These are phyloP conservation scores for Hemichromis elongatus DNA, from an alignment of 2,113 vertebrate genomes.

Conservation along the genomic window DNA sequence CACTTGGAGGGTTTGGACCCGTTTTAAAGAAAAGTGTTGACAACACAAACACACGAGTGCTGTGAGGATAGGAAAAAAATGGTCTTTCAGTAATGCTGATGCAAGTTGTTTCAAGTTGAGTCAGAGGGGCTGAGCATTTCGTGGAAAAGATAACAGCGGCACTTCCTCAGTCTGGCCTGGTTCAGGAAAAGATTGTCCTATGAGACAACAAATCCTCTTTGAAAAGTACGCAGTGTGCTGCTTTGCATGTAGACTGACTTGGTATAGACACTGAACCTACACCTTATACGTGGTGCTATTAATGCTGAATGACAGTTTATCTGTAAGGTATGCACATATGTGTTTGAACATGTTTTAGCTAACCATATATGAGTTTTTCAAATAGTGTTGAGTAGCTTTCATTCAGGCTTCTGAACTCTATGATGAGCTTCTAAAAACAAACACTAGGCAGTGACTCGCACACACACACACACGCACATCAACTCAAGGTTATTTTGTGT, in stretches of 20 bases:
- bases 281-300: neutral
- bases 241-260: neutral
- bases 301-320: neutral
- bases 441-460: neutral
- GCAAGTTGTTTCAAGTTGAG: neutral
- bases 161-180: constrained; percentile 25
- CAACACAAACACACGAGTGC: neutral
- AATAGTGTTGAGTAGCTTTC: neutral
- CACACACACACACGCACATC: too few relatives aligned
- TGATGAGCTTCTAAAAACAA: neutral
- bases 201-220: neutral
- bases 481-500: too few relatives aligned
- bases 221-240: neutral
- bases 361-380: neutral
- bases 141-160: constrained; percentile 37
- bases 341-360: neutral
- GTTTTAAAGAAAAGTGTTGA: neutral
- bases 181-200: neutral
- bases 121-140: neutral
- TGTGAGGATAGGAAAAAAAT: neutral
- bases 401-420: neutral
- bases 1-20: neutral
- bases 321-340: neutral
- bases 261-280: neutral
- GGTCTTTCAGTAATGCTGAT: neutral